Percentiles rank a stretch among this genome's conserved stretches.
phyloP scores from a whole-genome alignment of 2,113 vertebrate species.

The Arenaria interpres region DNA sequence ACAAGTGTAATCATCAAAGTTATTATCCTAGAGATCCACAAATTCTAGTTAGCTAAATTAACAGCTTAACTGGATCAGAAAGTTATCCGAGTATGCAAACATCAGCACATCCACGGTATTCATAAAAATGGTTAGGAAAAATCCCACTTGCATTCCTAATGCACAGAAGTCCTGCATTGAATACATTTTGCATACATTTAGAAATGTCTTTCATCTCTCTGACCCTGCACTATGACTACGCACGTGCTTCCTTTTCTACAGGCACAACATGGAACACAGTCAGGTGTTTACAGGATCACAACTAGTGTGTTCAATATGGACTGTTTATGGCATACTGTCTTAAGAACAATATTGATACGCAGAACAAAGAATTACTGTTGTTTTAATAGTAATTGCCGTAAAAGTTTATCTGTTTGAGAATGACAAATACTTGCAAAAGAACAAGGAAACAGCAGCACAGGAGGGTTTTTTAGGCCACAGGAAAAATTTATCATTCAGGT shows the following conservation, averaged over 20 bases:
- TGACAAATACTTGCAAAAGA: not conserved
- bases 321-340: not conserved
- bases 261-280: not conserved
- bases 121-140: not conserved
- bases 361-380: not conserved
- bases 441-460: not conserved
- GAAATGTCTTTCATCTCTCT: not conserved
- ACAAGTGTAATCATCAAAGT: not conserved
- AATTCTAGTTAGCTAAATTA: not conserved
- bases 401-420: not conserved
- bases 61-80: not conserved
- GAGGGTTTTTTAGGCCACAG: not conserved
- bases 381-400: not conserved
- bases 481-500: not conserved
- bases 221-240: not conserved
- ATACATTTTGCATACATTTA: not conserved
- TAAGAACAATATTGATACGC: rapidly evolving
- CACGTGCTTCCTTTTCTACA: not conserved
- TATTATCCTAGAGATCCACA: not conserved
- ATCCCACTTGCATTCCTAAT: not conserved
- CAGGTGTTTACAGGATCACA: not conserved
- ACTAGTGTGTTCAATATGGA: not conserved
- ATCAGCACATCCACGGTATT: not conserved
- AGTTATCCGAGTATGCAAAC: not conserved
- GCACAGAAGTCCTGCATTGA: not conserved